These are phyloP conservation scores for Coregonus ussuriensis DNA, from an alignment of 2,797 vertebrate species.

Conservation along the genomic window DNA sequence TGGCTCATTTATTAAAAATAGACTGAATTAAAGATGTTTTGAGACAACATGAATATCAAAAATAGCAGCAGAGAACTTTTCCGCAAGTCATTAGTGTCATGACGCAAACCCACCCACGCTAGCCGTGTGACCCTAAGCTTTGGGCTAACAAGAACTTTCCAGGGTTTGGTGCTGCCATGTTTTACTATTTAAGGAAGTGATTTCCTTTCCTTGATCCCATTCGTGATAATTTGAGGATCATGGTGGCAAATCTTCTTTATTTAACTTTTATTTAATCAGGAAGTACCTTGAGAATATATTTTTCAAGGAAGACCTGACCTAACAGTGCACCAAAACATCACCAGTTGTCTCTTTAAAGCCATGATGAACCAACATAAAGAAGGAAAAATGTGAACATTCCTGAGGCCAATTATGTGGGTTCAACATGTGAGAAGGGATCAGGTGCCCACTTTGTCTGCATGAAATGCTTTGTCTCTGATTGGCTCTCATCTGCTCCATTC, in stretches of 20 bases:
- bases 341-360: constrained; percentile 4
- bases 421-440: constrained; percentile 66
- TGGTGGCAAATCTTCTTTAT: no score
- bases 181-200: constrained; percentile 56
- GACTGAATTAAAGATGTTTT: no score
- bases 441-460: constrained; percentile 62
- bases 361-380: constrained; percentile 35
- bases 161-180: constrained; percentile 46
- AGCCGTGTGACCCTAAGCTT: constrained; percentile 47
- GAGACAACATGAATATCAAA: not conserved
- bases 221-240: constrained; percentile 37
- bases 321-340: not conserved
- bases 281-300: not conserved
- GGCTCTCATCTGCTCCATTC: constrained; percentile 53
- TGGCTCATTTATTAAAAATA: not conserved
- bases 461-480: constrained; percentile 56
- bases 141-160: constrained; percentile 62
- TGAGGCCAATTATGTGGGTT: constrained; percentile 63
- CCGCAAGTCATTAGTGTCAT: constrained; percentile 44
- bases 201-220: constrained; percentile 51
- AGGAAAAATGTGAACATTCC: constrained; percentile 61
- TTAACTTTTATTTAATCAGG: not conserved
- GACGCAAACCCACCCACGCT: constrained; percentile 56
- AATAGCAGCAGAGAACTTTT: not conserved
- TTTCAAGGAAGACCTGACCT: not conserved